Conservation (phyloP, 2,888 invertebrate species). For the Cephus sareptanus region DNA sequence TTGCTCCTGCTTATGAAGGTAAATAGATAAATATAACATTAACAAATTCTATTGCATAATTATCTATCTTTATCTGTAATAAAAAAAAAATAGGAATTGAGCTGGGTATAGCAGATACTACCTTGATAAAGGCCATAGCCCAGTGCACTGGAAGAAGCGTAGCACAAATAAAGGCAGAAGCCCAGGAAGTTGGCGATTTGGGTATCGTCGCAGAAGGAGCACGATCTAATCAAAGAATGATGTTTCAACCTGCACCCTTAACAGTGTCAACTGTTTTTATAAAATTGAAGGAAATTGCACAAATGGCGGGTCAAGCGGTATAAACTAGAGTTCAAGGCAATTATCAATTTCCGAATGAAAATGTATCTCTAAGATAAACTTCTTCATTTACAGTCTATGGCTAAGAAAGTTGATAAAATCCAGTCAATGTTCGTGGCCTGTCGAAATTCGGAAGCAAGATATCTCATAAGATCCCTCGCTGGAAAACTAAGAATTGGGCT, state of each 20-base stretch:
- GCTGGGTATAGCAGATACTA: constrained; percentile 94
- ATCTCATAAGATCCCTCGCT: constrained; percentile 87
- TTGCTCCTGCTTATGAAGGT: constrained; percentile 97
- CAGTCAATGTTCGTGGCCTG: constrained; percentile 94
- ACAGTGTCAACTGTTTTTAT: constrained; percentile 80
- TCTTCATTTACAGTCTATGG: constrained; percentile 71
- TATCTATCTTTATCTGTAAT: not conserved
- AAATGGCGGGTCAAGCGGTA: constrained; percentile 82
- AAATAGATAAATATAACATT: constrained; percentile 32
- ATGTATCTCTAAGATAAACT: constrained; percentile 11
- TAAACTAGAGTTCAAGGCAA: constrained; percentile 43
- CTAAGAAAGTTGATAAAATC: constrained; percentile 92
- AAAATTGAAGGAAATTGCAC: constrained; percentile 88
- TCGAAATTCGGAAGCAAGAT: constrained; percentile 86
- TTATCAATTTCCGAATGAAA: constrained; percentile 13
- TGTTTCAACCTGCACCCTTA: constrained; percentile 86
- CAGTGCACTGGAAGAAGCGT: constrained; percentile 88
- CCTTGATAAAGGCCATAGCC: constrained; percentile 93
- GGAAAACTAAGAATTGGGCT: constrained; percentile 96
- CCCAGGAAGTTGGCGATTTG: constrained; percentile 83
- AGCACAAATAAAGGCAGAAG: constrained; percentile 83
- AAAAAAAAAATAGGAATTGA: constrained; percentile 71
- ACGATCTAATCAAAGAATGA: constrained; percentile 85
- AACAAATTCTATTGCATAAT: not conserved
- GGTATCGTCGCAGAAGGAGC: constrained; percentile 91